phyloP scores from a whole-genome alignment of 2,797 vertebrate species.

The Notamacropus eugenii region DNA sequence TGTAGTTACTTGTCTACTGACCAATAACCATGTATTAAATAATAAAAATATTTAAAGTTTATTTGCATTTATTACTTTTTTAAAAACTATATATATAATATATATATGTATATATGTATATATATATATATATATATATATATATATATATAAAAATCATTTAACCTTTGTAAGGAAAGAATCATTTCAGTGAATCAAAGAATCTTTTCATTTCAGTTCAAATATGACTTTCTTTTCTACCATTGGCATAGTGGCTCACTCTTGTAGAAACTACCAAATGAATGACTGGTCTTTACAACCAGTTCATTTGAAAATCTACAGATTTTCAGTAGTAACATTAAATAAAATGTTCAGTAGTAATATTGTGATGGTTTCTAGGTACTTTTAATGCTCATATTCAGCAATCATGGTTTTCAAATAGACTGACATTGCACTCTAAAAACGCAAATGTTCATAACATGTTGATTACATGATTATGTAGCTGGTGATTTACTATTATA shows the following conservation, averaged over 20 bases:
- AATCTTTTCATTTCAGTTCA: background rate
- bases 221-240: background rate
- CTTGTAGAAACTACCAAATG: background rate
- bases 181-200: background rate
- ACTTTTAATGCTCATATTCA: background rate
- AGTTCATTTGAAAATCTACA: background rate
- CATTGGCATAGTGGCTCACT: background rate
- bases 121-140: too few relatives aligned
- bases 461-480: background rate
- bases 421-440: background rate
- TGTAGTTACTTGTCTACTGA: background rate
- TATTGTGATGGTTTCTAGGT: background rate
- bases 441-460: background rate
- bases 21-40: background rate
- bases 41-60: background rate
- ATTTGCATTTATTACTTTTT: constrained; percentile 2
- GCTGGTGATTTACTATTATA: background rate
- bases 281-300: background rate
- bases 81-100: background rate
- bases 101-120: too few relatives aligned
- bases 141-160: background rate
- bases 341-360: background rate
- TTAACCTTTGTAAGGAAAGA: background rate
- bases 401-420: background rate
- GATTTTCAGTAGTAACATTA: background rate